Evolutionary conservation across 2,113 vertebrate genomes (phyloP), one percentile per base, ranked within the genome.

Genomic region (Strigops habroptila): DNA sequence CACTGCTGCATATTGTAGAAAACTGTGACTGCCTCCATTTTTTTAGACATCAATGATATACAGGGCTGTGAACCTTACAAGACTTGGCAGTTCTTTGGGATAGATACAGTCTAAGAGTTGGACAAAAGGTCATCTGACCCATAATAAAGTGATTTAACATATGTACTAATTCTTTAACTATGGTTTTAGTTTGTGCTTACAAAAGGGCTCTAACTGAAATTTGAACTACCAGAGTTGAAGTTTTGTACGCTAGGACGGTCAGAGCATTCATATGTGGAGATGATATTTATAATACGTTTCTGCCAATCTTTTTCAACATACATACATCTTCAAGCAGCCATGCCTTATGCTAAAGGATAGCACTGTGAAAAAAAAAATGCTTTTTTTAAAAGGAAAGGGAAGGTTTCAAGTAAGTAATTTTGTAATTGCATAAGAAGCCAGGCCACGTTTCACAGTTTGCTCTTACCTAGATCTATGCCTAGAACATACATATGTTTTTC

Each of bases 291-390:
- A 79, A 70, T 51, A 75, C 15, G 63, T 63, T 57, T 48, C 27
- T 59, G 48, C 43, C n/a, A n/a, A 68, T 60, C 14, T 77, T 64
- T 94, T 91, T 71, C 52, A 86, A 63, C 22, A 60, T 27, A 49
- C 3, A 11, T 39, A 2, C 18, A 67, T 68, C 27, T 86, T 74
- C 46, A 84, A 55, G 69, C 6, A 79, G 25, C 13, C 5, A 49
- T 14, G 27, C 16, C 22, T 82, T 83, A 68, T 2, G 24, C 3
- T 76, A 80, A 60, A 91, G 19, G n/a, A 87, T 31, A 39, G 5
- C 21, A 3, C 4, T 80, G 35, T 4, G 39, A 1, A 0, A 59
- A 21, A n/a, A 71, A 84, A 77, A 80, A 59, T 30, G 0, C 1
- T 21, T 48, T 63, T 82, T 78, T 51, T 15, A 39, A 88, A 62